Evolutionary conservation across 2,888 invertebrate species (phyloP).

Genomic region (Lasioglossum morio): DNA sequence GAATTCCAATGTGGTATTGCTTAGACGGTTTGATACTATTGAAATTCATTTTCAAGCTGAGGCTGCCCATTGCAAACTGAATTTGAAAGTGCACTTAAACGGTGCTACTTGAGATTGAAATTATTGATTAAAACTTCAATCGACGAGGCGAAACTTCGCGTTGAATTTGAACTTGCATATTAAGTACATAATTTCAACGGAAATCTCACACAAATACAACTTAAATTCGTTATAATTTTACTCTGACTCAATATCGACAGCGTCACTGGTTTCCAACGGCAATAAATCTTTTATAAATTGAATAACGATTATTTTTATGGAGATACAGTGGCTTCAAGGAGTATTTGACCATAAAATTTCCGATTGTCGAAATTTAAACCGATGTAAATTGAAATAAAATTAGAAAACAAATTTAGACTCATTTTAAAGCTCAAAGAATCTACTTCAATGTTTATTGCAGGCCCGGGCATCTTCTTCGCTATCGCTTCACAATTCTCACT

Average conservation of each 20-base stretch:
- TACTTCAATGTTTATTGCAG: not conserved
- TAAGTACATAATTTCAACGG: not conserved
- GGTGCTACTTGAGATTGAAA: not conserved
- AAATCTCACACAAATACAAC: not conserved
- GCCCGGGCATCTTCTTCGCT: no score
- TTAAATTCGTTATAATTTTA: not conserved
- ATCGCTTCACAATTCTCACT: no score
- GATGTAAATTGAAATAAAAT: no score
- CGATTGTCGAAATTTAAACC: not conserved
- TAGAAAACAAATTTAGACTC: no score
- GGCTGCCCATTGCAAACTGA: not conserved
- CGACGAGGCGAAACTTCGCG: not conserved
- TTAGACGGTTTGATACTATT: not conserved
- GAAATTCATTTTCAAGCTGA: not conserved
- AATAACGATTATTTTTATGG: not conserved
- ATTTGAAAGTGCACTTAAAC: conserved; percentile 2
- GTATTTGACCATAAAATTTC: no score
- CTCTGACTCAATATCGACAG: not conserved
- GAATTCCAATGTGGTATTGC: not conserved
- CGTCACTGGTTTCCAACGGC: not conserved
- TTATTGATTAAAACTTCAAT: conserved; percentile 3
- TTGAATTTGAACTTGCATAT: not conserved
- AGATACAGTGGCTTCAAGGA: no score
- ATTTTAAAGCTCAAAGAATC: not conserved
- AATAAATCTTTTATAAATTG: not conserved